These are phyloP conservation scores for Urocynchramus pylzowi DNA, from an alignment of 2,113 vertebrate species.

Conservation along the genomic window DNA sequence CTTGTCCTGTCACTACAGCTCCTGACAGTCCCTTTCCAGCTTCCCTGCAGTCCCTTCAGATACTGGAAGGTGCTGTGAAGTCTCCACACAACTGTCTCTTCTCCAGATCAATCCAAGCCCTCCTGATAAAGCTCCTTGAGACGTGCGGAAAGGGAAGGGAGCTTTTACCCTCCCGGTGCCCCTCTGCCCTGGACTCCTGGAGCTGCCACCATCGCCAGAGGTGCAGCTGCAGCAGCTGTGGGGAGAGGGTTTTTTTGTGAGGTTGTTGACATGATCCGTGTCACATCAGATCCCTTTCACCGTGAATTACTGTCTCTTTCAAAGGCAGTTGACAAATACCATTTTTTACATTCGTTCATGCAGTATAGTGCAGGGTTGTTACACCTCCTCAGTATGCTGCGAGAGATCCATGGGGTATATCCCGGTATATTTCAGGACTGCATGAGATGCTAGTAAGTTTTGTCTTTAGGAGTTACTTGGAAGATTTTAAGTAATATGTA, in stretches of 20 bases:
- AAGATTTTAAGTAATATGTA: background rate
- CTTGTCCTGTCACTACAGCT: background rate
- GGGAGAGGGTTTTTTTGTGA: background rate
- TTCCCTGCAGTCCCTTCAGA: background rate
- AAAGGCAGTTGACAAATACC: background rate
- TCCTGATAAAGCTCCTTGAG: background rate
- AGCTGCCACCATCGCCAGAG: background rate
- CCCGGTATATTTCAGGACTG: too few species aligned
- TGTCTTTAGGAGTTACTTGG: background rate
- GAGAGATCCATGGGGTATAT: background rate
- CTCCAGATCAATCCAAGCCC: background rate
- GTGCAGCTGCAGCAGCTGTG: background rate
- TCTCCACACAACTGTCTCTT: background rate
- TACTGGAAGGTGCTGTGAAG: background rate
- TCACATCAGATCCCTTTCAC: background rate
- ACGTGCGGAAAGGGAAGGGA: background rate
- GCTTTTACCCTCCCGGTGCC: background rate
- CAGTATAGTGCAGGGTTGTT: background rate
- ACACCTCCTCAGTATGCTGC: accelerated
- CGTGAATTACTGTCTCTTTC: background rate
- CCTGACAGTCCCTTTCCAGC: background rate
- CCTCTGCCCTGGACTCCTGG: background rate
- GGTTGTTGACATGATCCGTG: background rate
- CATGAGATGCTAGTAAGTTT: background rate
- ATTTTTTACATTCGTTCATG: background rate